A percentile compares a stretch with the other conserved stretches of the same genome.
Evolutionary conservation across 2,888 invertebrate genomes (phyloP).

Genomic region (Tetheella fluctuosa): DNA sequence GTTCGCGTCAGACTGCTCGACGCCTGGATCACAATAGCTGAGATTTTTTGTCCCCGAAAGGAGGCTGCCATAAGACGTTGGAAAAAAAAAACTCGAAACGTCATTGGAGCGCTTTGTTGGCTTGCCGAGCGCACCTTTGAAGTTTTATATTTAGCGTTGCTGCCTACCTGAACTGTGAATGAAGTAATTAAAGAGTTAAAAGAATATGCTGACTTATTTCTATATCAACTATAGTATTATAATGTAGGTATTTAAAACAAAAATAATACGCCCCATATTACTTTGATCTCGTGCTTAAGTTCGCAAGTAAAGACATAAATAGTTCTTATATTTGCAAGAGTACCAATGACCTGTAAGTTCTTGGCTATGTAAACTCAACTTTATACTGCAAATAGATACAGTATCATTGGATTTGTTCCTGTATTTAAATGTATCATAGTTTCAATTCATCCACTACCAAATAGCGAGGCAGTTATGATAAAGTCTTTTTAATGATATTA

Average conservation of each 20-base stretch:
- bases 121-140: constrained; percentile 57
- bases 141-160: constrained; percentile 61
- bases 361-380: background rate
- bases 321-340: background rate
- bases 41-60: constrained; percentile 67
- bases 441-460: constrained; percentile 16
- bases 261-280: background rate
- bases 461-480: constrained; percentile 22
- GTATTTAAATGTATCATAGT: background rate
- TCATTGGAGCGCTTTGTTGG: constrained; percentile 63
- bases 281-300: background rate
- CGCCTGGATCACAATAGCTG: constrained; percentile 76
- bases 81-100: constrained; percentile 65
- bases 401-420: no score
- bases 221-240: constrained; percentile 11
- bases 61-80: constrained; percentile 60
- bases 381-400: background rate
- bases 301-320: background rate
- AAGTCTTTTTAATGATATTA: constrained; percentile 29
- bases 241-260: background rate
- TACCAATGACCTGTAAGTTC: background rate
- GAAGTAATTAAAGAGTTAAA: constrained; percentile 59
- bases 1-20: constrained; percentile 76
- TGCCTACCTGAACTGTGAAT: constrained; percentile 57
- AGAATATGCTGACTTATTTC: constrained; percentile 34